Conservation (phyloP, 2,113 vertebrate species). For the Scophthalmus maximus region DNA sequence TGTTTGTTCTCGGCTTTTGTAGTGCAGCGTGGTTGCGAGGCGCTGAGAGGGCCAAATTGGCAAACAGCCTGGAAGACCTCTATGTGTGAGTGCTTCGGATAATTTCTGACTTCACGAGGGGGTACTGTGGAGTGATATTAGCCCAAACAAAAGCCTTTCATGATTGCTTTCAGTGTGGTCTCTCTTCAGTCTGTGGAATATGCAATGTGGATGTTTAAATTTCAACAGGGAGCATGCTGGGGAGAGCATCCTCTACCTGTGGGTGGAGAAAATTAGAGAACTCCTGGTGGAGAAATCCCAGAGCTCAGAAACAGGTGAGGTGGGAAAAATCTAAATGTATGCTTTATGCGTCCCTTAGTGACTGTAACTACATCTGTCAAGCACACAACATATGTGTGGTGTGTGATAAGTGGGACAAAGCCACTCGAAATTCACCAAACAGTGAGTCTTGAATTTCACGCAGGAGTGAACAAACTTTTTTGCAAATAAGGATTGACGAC, state of each 20-base stretch:
- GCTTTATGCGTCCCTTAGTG: neutral
- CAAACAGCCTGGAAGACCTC: conserved; percentile 93
- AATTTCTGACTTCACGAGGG: conserved; percentile 48
- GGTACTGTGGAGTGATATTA: conserved; percentile 28
- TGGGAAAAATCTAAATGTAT: conserved; percentile 39
- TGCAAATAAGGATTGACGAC: too few relatives aligned
- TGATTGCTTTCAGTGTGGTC: conserved; percentile 18
- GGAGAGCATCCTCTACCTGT: conserved; percentile 95
- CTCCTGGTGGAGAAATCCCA: conserved; percentile 89
- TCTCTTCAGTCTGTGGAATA: conserved; percentile 16
- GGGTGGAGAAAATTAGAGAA: conserved; percentile 96
- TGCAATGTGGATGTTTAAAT: conserved; percentile 13
- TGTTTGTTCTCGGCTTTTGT: conserved; percentile 74
- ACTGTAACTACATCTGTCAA: neutral
- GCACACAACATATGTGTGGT: neutral
- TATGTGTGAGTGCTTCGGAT: conserved; percentile 89
- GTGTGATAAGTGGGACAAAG: too few relatives aligned
- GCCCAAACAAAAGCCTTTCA: conserved; percentile 49
- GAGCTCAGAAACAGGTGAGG: conserved; percentile 86
- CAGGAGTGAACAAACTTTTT: too few relatives aligned
- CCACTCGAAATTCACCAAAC: too few relatives aligned
- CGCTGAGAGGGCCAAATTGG: conserved; percentile 85
- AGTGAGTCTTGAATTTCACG: too few relatives aligned
- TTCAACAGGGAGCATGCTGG: conserved; percentile 89
- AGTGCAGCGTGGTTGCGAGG: conserved; percentile 94